A percentile compares a stretch with the other conserved stretches of the same genome.
Conservation (phyloP, 2,113 vertebrate species). For the Xenotilapia longispinis region DNA sequence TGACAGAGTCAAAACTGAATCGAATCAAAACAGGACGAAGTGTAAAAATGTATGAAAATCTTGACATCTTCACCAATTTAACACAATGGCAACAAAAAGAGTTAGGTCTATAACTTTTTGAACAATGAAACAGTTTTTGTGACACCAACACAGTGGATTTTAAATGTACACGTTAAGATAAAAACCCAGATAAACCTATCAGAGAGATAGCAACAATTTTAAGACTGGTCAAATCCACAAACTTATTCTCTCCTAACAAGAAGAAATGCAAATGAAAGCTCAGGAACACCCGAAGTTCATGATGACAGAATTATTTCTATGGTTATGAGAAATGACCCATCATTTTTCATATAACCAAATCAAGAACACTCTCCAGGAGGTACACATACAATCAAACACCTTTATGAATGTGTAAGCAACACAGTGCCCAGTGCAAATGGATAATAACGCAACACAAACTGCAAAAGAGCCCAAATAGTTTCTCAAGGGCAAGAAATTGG, state of each 20-base stretch:
- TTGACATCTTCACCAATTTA: background rate
- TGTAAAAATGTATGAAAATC: background rate
- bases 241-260: background rate
- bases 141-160: background rate
- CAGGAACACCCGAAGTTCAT: background rate
- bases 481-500: background rate
- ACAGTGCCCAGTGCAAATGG: background rate
- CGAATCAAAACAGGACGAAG: background rate
- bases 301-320: background rate
- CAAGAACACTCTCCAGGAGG: background rate
- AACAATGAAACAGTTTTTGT: background rate
- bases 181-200: background rate
- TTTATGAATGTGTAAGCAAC: background rate
- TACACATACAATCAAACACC: background rate
- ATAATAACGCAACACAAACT: background rate
- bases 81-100: background rate
- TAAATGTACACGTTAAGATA: background rate
- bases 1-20: fast-evolving
- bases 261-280: background rate
- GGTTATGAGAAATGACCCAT: background rate
- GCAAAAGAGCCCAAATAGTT: background rate
- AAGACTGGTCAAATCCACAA: background rate
- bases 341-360: background rate
- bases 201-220: background rate
- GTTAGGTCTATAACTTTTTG: background rate